Evolutionary conservation across 2,888 invertebrate species (phyloP).

Genomic region (Alloscopus bannaensis): DNA sequence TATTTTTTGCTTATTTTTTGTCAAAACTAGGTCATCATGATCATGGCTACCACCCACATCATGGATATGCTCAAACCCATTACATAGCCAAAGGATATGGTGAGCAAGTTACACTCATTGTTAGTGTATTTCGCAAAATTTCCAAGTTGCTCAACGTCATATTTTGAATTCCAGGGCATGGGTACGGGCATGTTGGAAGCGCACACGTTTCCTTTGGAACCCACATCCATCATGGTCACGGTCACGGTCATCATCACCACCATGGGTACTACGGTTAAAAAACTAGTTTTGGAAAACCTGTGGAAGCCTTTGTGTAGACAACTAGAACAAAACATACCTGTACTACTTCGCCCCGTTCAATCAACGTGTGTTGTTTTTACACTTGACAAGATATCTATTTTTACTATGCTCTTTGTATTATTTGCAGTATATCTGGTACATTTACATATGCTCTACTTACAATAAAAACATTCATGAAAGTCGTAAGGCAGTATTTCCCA

Average conservation of each 20-base stretch:
- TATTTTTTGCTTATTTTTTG: too few relatives aligned
- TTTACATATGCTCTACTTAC: too few relatives aligned
- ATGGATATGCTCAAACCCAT: conserved; percentile 36
- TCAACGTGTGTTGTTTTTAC: too few relatives aligned
- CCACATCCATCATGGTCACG: conserved; percentile 39
- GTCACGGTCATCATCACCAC: conserved; percentile 30
- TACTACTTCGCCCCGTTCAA: too few relatives aligned
- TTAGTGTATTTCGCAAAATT: background rate
- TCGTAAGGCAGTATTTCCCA: too few relatives aligned
- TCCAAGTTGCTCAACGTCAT: background rate
- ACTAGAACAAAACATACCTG: too few relatives aligned
- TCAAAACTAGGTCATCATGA: conserved; percentile 30
- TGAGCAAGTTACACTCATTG: background rate
- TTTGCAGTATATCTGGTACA: too few relatives aligned
- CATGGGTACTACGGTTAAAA: conserved; percentile 37
- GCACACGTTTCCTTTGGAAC: conserved; percentile 51
- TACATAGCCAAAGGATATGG: conserved; percentile 25
- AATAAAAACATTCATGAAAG: too few relatives aligned
- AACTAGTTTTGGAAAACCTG: background rate
- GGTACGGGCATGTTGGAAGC: conserved; percentile 34
- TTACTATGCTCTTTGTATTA: too few relatives aligned
- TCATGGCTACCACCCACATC: conserved; percentile 6
- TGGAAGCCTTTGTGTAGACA: background rate
- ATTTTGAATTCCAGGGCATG: conserved; percentile 13
- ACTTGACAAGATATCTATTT: too few relatives aligned